Evolutionary conservation across 2,888 invertebrate genomes (phyloP), one percentile per base, ranked within the genome.

Genomic region (Choristoneura rosaceana): DNA sequence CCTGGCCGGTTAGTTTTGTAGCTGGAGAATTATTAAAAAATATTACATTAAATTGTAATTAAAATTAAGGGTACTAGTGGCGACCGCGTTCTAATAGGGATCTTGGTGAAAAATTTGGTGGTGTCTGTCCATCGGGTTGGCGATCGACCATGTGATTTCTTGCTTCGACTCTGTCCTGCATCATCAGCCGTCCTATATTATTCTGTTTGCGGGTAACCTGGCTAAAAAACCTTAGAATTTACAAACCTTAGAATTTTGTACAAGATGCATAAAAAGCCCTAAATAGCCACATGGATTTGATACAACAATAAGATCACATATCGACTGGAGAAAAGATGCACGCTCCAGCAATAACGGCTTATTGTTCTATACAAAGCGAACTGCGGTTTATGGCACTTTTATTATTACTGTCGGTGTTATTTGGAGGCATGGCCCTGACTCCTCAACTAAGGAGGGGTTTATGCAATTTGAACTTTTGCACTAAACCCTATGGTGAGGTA

Each of bases 321-420:
- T 62, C 43, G 17, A 62, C 10, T 12, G 12, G 17, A 45, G 59
- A 12, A 59, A 38, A 47, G 52, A 62, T 62, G 60, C 65, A 60
- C 70, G 60, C 70, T 15, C 41, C 25, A 14, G 59, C 50, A 47
- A 70, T 70, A 70, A 64, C 59, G 65, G 7, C 70, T 64, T 65
- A 65, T n/a, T 10, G 38, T 65, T 38, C 38, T 43, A 52, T 61
- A 66, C 66, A 71, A 66, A 66, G 52, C 61, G 61, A 71, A 71
- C 52, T 61, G 15, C 70, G 61, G 60, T 71, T 71, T 66, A 71
- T 61, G 33, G 43, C 66, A 60, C 43, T 71, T 71, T 71, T 71
- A 71, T 66, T 71, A 71, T 71, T 61, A 60, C 70, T 17, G 60
- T 41, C 61, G 61, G 34, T 52, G 52, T 61, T 71, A 70, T 66